A percentile compares a stretch with the other conserved stretches of the same genome.
Evolutionary conservation across 2,797 vertebrate species (phyloP).

Genomic region (Typhlichthys subterraneus): DNA sequence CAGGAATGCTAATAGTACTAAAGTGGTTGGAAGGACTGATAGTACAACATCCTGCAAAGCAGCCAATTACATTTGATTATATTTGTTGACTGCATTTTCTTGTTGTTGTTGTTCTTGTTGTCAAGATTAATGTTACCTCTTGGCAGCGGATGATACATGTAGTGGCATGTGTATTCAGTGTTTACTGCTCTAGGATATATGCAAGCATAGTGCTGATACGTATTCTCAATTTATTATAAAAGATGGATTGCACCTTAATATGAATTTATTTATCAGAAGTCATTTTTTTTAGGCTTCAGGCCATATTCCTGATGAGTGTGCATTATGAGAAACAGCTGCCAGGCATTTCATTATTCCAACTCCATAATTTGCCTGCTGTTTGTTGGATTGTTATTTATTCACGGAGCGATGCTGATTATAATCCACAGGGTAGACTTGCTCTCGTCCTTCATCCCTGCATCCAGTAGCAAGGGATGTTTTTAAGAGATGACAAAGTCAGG

Average conservation of each 20-base stretch:
- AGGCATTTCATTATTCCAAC: constrained; percentile 13
- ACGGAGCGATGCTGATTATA: not conserved
- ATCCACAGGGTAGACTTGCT: not conserved
- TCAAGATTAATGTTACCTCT: not conserved
- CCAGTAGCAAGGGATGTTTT: not conserved
- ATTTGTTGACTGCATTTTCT: not conserved
- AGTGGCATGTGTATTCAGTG: not conserved
- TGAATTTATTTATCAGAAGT: constrained; percentile 4
- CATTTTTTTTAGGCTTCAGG: not conserved
- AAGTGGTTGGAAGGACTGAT: no score
- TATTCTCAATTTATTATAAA: not conserved
- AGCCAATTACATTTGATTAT: not conserved
- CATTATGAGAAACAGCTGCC: not conserved
- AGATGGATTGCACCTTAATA: constrained; percentile 6
- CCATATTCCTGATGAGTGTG: not conserved
- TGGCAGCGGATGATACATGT: constrained; percentile 13
- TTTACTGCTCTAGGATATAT: not conserved
- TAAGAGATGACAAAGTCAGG: not conserved
- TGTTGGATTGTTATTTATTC: constrained; percentile 1
- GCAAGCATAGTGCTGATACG: not conserved
- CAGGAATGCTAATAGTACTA: no score
- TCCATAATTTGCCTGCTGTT: constrained; percentile 1
- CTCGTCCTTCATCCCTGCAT: not conserved
- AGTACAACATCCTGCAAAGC: no score
- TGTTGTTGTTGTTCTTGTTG: not conserved